Percentiles rank a stretch among this genome's conserved stretches.
phyloP scores from a whole-genome alignment of 2,888 invertebrate species.

The Hololepta plana region DNA sequence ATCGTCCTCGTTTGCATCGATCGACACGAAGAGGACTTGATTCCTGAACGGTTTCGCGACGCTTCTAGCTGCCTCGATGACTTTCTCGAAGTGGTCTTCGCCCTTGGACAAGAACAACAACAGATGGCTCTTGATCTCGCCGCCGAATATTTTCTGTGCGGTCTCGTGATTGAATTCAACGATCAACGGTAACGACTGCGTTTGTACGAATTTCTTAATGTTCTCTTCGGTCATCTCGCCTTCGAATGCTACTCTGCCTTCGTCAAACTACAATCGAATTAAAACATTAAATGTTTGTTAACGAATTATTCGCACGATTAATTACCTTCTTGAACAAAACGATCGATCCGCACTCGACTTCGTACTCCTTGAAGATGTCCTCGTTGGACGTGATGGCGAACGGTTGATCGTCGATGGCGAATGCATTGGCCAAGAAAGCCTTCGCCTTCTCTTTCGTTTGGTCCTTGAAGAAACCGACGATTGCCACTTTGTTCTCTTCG shows the following conservation, averaged over 20 bases:
- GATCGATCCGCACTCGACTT: constrained; percentile 60
- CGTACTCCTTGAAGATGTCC: constrained; percentile 61
- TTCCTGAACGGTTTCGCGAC: constrained; percentile 84
- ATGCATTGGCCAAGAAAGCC: constrained; percentile 65
- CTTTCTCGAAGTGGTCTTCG: constrained; percentile 64
- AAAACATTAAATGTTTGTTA: constrained; percentile 1
- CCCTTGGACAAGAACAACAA: constrained; percentile 89
- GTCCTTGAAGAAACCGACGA: constrained; percentile 85
- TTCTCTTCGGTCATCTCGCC: constrained; percentile 43
- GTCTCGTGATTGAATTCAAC: constrained; percentile 96
- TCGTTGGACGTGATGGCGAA: constrained; percentile 75
- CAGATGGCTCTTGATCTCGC: constrained; percentile 92
- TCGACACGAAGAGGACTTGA: constrained; percentile 85
- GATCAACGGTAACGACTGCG: constrained; percentile 74
- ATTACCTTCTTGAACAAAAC: constrained; percentile 81
- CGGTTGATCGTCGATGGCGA: constrained; percentile 65
- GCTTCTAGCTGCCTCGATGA: constrained; percentile 57
- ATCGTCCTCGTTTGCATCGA: constrained; percentile 89
- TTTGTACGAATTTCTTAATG: constrained; percentile 66
- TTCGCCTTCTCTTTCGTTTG: constrained; percentile 63
- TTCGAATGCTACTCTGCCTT: constrained; percentile 54
- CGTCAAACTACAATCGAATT: constrained; percentile 62
- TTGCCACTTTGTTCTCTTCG: constrained; percentile 60
- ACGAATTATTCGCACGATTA: constrained; percentile 9
- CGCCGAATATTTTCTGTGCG: constrained; percentile 96